Evolutionary conservation across 2,888 invertebrate species (phyloP).

Genomic region (Escarpia spicata): DNA sequence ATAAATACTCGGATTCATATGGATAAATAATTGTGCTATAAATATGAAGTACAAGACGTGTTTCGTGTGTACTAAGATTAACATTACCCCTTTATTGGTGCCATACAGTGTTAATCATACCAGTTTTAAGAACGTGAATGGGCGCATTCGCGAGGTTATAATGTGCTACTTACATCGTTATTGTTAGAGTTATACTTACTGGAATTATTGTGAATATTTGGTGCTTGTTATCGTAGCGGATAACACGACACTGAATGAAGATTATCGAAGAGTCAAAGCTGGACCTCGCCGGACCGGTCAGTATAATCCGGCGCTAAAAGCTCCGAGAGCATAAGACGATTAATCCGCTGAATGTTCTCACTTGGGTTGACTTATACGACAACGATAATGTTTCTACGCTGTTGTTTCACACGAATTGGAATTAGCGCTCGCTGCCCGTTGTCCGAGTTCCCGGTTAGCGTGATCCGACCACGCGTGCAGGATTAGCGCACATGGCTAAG

Average conservation of each 20-base stretch:
- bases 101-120: neutral
- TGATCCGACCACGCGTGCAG: neutral
- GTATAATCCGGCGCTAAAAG: slow-evolving; percentile 4
- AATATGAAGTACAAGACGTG: neutral
- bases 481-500: neutral
- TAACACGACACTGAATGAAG: neutral
- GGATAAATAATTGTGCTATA: neutral
- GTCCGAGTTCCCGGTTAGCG: neutral
- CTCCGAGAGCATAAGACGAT: neutral
- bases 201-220: neutral
- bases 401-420: neutral
- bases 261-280: neutral
- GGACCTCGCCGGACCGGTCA: neutral
- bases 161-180: neutral
- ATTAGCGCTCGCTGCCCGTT: neutral
- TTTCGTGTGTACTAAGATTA: neutral
- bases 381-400: neutral
- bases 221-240: neutral
- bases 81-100: neutral
- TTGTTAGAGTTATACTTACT: neutral
- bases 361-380: neutral
- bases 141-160: neutral
- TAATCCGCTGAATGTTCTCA: neutral
- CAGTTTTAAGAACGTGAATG: neutral
- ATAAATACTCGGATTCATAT: neutral